A percentile compares a stretch with the other conserved stretches of the same genome.
Conservation (phyloP, 2,888 invertebrate genomes). For the Oasisia sp. region DNA sequence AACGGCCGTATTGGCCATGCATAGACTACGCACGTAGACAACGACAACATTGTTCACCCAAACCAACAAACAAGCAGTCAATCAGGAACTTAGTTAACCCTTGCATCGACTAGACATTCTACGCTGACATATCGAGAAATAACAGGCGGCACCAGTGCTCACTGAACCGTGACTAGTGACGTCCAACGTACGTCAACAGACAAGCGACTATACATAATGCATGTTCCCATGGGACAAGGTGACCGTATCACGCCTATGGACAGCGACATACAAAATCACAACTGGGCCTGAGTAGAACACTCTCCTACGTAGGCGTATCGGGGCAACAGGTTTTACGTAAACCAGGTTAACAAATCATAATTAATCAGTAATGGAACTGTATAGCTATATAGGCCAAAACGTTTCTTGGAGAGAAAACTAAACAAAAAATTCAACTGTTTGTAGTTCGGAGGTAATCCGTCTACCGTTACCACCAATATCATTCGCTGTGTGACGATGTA, state of each 20-base stretch:
- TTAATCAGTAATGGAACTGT: neutral
- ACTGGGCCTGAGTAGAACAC: neutral
- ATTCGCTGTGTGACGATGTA: neutral
- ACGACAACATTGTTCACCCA: neutral
- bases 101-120: neutral
- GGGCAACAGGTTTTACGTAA: neutral
- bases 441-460: neutral
- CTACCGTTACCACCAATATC: neutral
- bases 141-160: neutral
- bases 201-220: neutral
- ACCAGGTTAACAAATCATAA: neutral
- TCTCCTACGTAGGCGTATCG: neutral
- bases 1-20: neutral
- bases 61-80: neutral
- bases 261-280: neutral
- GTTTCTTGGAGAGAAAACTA: neutral
- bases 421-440: neutral
- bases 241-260: neutral
- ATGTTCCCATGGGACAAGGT: neutral
- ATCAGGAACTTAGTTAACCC: neutral
- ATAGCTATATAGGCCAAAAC: neutral
- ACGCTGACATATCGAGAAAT: neutral
- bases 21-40: neutral
- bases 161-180: slow-evolving; percentile 2
- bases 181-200: neutral